phyloP scores from a whole-genome alignment of 2,113 vertebrate genomes.

The Perccottus glenii region DNA sequence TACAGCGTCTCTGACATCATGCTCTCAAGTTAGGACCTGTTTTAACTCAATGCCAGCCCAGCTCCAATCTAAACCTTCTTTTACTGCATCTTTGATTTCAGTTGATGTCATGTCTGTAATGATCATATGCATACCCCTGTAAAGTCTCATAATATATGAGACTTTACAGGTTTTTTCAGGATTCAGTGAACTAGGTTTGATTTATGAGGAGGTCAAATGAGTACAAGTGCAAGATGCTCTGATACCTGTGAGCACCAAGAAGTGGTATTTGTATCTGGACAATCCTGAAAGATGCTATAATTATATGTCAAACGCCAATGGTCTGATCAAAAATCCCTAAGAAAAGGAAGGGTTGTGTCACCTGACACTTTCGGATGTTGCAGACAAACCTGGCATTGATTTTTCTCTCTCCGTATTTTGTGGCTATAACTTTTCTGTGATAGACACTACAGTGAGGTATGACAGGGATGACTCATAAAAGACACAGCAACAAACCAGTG shows the following conservation, averaged over 20 bases:
- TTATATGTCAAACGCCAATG: background rate
- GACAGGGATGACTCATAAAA: constrained; percentile 49
- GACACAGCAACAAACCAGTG: constrained; percentile 27
- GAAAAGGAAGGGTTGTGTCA: background rate
- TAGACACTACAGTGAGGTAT: constrained; percentile 5
- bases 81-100: background rate
- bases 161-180: background rate
- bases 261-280: too few relatives aligned
- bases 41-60: constrained; percentile 12
- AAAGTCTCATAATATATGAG: too few relatives aligned
- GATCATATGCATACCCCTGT: too few relatives aligned
- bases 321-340: background rate
- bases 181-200: background rate
- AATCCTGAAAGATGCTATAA: too few relatives aligned
- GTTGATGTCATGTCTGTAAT: background rate
- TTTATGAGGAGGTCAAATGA: too few relatives aligned
- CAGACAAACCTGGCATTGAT: background rate
- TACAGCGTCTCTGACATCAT: background rate
- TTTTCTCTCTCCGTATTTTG: background rate
- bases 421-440: constrained; percentile 7
- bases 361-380: background rate
- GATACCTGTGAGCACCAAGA: too few relatives aligned
- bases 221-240: too few relatives aligned
- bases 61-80: background rate
- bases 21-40: background rate